These are phyloP conservation scores for Microvelia longipes DNA, from an alignment of 1,140 invertebrate genomes.

Conservation along the genomic window DNA sequence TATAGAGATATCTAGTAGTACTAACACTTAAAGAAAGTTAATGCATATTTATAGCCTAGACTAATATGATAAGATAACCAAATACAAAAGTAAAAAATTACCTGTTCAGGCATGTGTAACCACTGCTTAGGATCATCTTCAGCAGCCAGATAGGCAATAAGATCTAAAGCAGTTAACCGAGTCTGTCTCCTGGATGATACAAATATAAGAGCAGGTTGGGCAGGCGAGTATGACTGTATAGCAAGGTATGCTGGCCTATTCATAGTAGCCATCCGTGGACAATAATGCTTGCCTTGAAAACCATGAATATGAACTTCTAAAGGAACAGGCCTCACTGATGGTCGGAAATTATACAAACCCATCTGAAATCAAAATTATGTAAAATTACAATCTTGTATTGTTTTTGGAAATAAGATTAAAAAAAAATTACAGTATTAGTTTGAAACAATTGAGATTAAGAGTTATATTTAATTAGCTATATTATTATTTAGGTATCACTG, in stretches of 20 bases:
- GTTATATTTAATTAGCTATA: too few relatives aligned
- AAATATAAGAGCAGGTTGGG: constrained; percentile 83
- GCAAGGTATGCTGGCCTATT: constrained; percentile 97
- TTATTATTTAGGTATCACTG: too few relatives aligned
- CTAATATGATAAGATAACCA: neutral
- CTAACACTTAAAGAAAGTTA: too few relatives aligned
- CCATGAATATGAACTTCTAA: constrained; percentile 88
- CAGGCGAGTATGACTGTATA: constrained; percentile 80
- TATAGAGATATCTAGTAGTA: too few relatives aligned
- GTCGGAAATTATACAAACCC: constrained; percentile 95
- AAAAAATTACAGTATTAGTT: neutral
- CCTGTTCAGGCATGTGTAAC: constrained; percentile 67
- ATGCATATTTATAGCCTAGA: too few relatives aligned
- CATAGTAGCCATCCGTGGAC: constrained; percentile 98
- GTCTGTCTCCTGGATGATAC: constrained; percentile 97
- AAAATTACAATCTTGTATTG: neutral
- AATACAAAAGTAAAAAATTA: constrained; percentile 1
- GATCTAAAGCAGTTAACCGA: constrained; percentile 84
- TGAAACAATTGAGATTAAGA: too few relatives aligned
- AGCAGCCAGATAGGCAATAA: constrained; percentile 82
- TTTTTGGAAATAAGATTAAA: neutral
- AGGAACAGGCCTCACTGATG: constrained; percentile 91
- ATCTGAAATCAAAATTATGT: constrained; percentile 32
- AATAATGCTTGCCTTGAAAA: constrained; percentile 94
- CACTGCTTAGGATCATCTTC: constrained; percentile 92